A percentile compares a stretch with the other conserved stretches of the same genome.
These are phyloP conservation scores for Scaptomyza pallida DNA, from an alignment of 1,140 invertebrate species.

Conservation along the genomic window DNA sequence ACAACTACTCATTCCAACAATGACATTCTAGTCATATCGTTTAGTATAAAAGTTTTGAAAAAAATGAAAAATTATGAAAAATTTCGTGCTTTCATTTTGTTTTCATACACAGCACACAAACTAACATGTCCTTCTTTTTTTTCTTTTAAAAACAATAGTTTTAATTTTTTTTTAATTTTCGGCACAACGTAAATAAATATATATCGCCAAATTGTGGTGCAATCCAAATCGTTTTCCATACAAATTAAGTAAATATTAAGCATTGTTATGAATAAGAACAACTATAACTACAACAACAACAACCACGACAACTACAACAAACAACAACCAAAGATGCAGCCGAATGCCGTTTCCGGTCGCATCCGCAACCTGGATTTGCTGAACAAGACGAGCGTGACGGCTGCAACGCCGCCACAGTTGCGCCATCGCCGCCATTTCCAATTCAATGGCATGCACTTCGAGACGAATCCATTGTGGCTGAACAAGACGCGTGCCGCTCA, in stretches of 20 bases:
- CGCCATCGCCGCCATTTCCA: constrained; percentile 43
- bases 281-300: neutral
- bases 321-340: neutral
- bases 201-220: constrained; percentile 10
- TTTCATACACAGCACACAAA: neutral
- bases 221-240: neutral
- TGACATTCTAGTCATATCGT: constrained; percentile 1
- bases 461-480: constrained; percentile 27
- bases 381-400: constrained; percentile 40
- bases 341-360: neutral
- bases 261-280: constrained; percentile 11
- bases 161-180: neutral
- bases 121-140: neutral
- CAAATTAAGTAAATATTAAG: neutral
- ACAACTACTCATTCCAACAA: neutral
- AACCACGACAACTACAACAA: neutral
- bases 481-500: neutral
- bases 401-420: constrained; percentile 41
- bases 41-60: no score
- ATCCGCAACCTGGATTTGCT: constrained; percentile 30
- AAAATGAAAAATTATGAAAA: no score
- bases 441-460: constrained; percentile 55
- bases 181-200: constrained; percentile 11
- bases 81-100: constrained; percentile 6
- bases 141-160: constrained; percentile 1